Conservation (phyloP, 2,888 invertebrate genomes). For the Limnephilus auricula region DNA sequence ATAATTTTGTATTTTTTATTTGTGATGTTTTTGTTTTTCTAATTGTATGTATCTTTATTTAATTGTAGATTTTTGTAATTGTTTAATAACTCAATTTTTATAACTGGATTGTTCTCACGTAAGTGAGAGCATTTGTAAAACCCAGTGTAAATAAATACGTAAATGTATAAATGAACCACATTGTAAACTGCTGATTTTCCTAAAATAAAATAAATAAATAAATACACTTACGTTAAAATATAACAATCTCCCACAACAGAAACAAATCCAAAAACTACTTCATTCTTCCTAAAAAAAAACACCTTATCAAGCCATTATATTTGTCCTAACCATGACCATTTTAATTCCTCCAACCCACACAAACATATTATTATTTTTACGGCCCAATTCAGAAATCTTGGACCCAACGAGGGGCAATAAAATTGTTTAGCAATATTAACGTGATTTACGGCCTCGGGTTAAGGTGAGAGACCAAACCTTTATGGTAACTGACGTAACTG, state of each 20-base stretch:
- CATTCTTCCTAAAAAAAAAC: background rate
- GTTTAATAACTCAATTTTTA: too few relatives aligned
- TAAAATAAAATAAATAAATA: too few relatives aligned
- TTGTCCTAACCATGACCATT: background rate
- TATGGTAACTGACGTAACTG: background rate
- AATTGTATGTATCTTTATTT: too few relatives aligned
- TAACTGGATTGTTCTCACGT: too few relatives aligned
- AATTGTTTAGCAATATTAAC: constrained; percentile 26
- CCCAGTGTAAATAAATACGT: too few relatives aligned
- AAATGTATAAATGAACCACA: too few relatives aligned
- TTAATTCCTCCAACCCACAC: background rate
- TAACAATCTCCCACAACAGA: background rate
- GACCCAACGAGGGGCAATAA: background rate
- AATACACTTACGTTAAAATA: background rate
- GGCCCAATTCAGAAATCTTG: background rate
- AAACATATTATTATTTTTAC: background rate
- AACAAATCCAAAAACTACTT: background rate
- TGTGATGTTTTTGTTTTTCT: too few relatives aligned
- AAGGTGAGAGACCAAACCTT: background rate
- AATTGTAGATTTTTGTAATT: too few relatives aligned
- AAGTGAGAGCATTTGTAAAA: too few relatives aligned
- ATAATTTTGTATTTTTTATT: too few relatives aligned
- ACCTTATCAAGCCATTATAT: background rate
- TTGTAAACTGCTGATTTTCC: too few relatives aligned
- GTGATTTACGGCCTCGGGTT: constrained; percentile 13